Conservation (phyloP, 2,113 vertebrate genomes). For the Festucalex cinctus region DNA sequence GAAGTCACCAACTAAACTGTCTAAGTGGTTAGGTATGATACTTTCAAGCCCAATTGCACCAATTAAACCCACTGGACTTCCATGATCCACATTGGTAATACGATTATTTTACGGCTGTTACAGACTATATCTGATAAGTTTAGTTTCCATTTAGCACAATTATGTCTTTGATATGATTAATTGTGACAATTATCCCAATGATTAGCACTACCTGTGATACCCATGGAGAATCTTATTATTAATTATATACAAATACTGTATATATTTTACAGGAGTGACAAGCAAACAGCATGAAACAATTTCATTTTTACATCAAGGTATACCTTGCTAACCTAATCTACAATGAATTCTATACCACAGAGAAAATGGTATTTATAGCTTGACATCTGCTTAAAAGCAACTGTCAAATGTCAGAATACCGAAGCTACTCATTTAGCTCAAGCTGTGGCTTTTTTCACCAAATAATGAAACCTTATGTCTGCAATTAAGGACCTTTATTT, state of each 20-base stretch:
- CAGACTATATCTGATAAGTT: conserved; percentile 1
- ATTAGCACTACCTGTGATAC: neutral
- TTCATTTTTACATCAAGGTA: neutral
- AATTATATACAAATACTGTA: too few relatives aligned
- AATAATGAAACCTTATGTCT: neutral
- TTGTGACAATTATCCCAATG: conserved; percentile 1
- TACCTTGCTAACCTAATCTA: neutral
- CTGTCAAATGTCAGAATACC: neutral
- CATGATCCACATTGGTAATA: neutral
- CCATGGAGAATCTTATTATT: neutral
- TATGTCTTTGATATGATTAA: conserved; percentile 5
- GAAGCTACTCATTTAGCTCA: neutral
- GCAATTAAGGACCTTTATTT: neutral
- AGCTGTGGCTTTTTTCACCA: neutral
- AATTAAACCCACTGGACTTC: neutral
- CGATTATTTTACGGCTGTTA: conserved; percentile 14
- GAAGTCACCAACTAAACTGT: conserved; percentile 24
- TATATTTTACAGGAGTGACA: too few relatives aligned
- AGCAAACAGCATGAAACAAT: neutral
- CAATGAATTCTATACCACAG: neutral
- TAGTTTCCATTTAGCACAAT: conserved; percentile 17
- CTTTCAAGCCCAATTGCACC: conserved; percentile 25
- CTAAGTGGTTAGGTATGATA: conserved; percentile 19
- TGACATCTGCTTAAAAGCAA: neutral
- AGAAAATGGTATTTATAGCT: neutral